phyloP scores from a whole-genome alignment of 2,797 vertebrate species.

The Stomatorhinus walkeri region DNA sequence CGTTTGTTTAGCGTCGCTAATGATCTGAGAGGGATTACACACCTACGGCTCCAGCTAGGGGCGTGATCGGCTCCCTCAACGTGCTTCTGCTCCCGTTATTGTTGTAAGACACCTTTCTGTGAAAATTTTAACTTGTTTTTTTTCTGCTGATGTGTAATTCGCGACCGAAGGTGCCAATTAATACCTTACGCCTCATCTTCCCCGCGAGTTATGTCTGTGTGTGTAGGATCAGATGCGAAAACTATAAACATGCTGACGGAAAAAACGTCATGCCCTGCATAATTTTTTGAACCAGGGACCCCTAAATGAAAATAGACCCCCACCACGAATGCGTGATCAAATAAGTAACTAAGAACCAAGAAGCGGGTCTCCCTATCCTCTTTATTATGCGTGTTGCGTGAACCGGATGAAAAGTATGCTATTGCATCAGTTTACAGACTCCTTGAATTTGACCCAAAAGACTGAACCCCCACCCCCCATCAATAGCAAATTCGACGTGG shows the following conservation, averaged over 20 bases:
- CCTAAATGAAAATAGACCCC: background rate
- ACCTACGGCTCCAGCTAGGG: background rate
- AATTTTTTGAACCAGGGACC: background rate
- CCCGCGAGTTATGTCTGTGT: background rate
- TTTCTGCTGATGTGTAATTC: background rate
- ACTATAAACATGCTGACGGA: background rate
- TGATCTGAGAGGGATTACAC: background rate
- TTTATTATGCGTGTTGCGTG: background rate
- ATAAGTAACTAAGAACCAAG: background rate
- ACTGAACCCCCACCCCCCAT: background rate
- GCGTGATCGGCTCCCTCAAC: background rate
- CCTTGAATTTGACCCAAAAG: background rate
- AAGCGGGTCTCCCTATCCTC: background rate
- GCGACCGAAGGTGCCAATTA: slow-evolving; percentile 4
- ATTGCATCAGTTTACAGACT: background rate
- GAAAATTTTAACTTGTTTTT: background rate
- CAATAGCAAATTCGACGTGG: background rate
- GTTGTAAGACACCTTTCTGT: background rate
- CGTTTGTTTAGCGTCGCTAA: slow-evolving; percentile 14
- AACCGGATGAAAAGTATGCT: background rate
- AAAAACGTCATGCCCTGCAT: background rate
- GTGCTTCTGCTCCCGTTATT: background rate
- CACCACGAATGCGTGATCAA: background rate
- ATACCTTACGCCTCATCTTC: background rate
- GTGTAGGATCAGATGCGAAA: background rate